Conservation (phyloP, 2,888 invertebrate species). For the Drosophila recens region DNA sequence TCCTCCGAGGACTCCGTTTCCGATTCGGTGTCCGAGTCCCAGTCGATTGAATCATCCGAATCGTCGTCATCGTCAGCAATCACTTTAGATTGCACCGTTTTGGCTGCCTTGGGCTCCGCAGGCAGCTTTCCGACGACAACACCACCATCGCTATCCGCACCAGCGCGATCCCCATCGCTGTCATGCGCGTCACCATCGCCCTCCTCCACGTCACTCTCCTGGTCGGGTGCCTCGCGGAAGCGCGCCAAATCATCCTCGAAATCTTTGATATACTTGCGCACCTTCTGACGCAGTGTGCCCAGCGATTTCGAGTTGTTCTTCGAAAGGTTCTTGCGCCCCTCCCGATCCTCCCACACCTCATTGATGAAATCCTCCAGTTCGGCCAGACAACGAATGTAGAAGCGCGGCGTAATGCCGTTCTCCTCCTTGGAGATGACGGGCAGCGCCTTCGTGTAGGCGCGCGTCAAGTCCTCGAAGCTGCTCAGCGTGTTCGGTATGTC, state of each 20-base stretch:
- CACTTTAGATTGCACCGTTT: slow-evolving; percentile 78
- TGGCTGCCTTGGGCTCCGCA: slow-evolving; percentile 81
- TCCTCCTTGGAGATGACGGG: slow-evolving; percentile 97
- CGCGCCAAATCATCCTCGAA: slow-evolving; percentile 95
- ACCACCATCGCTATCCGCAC: slow-evolving; percentile 56
- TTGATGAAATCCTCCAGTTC: slow-evolving; percentile 96
- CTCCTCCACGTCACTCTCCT: slow-evolving; percentile 90
- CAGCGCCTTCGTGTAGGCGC: slow-evolving; percentile 95
- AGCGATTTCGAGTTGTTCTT: slow-evolving; percentile 98
- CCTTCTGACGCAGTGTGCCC: slow-evolving; percentile 96
- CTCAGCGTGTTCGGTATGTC: slow-evolving; percentile 97
- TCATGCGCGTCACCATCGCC: slow-evolving; percentile 76
- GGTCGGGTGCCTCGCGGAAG: slow-evolving; percentile 94
- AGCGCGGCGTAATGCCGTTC: slow-evolving; percentile 95
- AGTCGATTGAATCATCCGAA: slow-evolving; percentile 93
- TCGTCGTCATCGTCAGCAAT: slow-evolving; percentile 88
- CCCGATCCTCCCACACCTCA: slow-evolving; percentile 97
- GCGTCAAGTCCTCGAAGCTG: slow-evolving; percentile 97
- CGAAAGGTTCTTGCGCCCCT: slow-evolving; percentile 93
- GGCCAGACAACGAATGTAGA: slow-evolving; percentile 93
- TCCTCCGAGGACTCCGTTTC: slow-evolving; percentile 93
- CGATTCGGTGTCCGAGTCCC: slow-evolving; percentile 94
- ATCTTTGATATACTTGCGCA: slow-evolving; percentile 96
- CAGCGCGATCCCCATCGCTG: slow-evolving; percentile 56
- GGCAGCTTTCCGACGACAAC: slow-evolving; percentile 65